These are phyloP conservation scores for Exaiptasia diaphana DNA, from an alignment of 64 coral and sea anemone genomes.

Conservation along the genomic window DNA sequence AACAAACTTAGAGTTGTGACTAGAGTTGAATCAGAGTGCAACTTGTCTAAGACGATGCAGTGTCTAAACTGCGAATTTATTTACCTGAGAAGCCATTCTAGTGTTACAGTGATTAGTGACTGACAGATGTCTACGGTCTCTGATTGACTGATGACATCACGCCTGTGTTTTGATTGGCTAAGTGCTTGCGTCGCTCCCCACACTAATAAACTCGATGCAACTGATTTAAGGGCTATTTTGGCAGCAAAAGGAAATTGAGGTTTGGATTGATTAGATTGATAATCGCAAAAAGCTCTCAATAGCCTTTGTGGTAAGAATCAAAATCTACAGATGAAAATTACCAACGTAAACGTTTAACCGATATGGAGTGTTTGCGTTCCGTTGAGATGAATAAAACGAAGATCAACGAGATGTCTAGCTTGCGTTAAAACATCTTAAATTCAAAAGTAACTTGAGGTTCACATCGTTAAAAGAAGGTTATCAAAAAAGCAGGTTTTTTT, in stretches of 20 bases:
- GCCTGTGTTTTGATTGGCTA: conserved; percentile 2
- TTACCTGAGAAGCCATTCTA: conserved; percentile 22
- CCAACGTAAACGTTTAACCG: neutral
- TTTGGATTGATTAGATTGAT: conserved; percentile 51
- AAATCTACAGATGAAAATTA: conserved; percentile 13
- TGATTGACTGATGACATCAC: conserved; percentile 22
- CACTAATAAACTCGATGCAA: conserved; percentile 44
- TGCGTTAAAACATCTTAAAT: too few species aligned
- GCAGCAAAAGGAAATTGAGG: conserved; percentile 43
- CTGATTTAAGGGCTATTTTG: conserved; percentile 58
- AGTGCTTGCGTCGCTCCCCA: neutral
- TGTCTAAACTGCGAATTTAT: neutral
- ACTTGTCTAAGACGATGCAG: neutral
- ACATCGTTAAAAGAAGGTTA: too few species aligned
- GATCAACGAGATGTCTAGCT: too few species aligned
- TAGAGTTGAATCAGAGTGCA: neutral
- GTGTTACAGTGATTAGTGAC: conserved; percentile 66
- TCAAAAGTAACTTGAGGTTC: too few species aligned
- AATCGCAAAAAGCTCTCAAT: conserved; percentile 6
- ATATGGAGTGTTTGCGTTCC: neutral
- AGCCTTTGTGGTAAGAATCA: conserved; percentile 12
- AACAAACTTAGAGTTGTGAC: too few species aligned
- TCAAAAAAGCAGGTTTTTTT: too few species aligned
- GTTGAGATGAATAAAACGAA: neutral
- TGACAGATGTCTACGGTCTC: conserved; percentile 25